Percentiles rank a stretch among this genome's conserved stretches.
Evolutionary conservation across 2,113 vertebrate species (phyloP).

Genomic region (Syngnathus typhle): DNA sequence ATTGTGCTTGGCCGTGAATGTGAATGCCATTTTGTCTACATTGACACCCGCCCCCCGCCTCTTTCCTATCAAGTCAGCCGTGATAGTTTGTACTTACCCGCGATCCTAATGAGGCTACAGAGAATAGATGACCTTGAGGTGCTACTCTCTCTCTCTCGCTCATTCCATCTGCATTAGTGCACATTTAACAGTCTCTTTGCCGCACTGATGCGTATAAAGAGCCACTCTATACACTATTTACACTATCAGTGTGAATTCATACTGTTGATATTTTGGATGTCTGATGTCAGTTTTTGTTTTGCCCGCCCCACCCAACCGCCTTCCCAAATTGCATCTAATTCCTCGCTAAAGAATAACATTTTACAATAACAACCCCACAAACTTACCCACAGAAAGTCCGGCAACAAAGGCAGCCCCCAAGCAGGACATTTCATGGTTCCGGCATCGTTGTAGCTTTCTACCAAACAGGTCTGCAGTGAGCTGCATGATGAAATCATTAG

Average conservation of each 20-base stretch:
- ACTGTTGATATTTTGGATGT: neutral
- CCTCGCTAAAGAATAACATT: too few species aligned
- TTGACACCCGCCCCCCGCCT: too few species aligned
- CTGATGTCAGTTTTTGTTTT: neutral
- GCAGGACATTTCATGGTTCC: slow-evolving; percentile 83
- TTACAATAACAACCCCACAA: neutral
- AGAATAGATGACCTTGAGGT: too few species aligned
- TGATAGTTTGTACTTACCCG: too few species aligned
- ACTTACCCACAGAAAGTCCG: slow-evolving; percentile 83
- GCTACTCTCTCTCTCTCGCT: neutral
- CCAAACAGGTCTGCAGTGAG: slow-evolving; percentile 89
- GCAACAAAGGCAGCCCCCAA: slow-evolving; percentile 90
- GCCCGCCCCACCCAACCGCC: too few species aligned
- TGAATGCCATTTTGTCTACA: too few species aligned
- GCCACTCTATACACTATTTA: neutral
- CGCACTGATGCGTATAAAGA: too few species aligned
- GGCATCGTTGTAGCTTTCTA: slow-evolving; percentile 74
- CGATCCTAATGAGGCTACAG: too few species aligned
- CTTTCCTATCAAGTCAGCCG: too few species aligned
- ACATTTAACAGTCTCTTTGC: neutral
- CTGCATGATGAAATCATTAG: slow-evolving; percentile 91
- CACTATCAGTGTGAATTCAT: neutral
- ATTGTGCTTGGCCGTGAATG: too few species aligned
- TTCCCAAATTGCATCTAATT: too few species aligned
- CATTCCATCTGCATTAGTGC: neutral